phyloP scores from a whole-genome alignment of 2,113 vertebrate species.

The Salvelinus alpinus region DNA sequence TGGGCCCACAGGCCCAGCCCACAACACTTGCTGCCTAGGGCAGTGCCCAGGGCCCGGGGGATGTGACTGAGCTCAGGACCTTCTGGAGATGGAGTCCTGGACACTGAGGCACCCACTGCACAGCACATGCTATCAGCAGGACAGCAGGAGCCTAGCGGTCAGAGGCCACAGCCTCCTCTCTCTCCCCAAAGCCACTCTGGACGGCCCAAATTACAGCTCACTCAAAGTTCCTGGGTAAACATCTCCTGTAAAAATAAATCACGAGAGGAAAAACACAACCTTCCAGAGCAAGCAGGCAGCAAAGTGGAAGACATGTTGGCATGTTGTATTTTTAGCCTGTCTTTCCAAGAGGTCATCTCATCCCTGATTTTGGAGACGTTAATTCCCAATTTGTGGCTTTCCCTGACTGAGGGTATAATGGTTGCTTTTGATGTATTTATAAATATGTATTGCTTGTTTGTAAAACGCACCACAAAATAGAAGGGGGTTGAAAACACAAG shows the following conservation, averaged over 20 bases:
- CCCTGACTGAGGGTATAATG: conserved; percentile 46
- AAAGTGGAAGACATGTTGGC: conserved; percentile 43
- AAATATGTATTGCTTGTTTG: conserved; percentile 65
- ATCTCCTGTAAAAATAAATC: conserved; percentile 75
- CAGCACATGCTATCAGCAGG: conserved; percentile 17
- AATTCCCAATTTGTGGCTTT: conserved; percentile 64
- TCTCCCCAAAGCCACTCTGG: conserved; percentile 24
- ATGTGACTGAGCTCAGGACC: conserved; percentile 55
- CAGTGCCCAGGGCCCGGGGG: conserved; percentile 7
- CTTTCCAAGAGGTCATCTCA: conserved; percentile 54
- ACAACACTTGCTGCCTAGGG: neutral
- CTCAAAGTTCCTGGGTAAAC: conserved; percentile 68
- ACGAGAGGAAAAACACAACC: conserved; percentile 50
- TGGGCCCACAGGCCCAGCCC: neutral
- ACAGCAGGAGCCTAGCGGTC: conserved; percentile 40
- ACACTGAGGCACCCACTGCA: neutral
- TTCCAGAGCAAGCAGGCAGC: conserved; percentile 42
- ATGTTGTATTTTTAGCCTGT: conserved; percentile 65
- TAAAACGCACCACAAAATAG: conserved; percentile 56
- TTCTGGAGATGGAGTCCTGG: conserved; percentile 1
- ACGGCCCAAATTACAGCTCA: conserved; percentile 70
- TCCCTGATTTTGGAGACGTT: conserved; percentile 42
- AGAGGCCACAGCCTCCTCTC: conserved; percentile 49
- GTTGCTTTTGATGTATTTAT: conserved; percentile 66
- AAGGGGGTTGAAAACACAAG: conserved; percentile 31